These are phyloP conservation scores for Spea bombifrons DNA, from an alignment of 2,113 vertebrate genomes.

Conservation along the genomic window DNA sequence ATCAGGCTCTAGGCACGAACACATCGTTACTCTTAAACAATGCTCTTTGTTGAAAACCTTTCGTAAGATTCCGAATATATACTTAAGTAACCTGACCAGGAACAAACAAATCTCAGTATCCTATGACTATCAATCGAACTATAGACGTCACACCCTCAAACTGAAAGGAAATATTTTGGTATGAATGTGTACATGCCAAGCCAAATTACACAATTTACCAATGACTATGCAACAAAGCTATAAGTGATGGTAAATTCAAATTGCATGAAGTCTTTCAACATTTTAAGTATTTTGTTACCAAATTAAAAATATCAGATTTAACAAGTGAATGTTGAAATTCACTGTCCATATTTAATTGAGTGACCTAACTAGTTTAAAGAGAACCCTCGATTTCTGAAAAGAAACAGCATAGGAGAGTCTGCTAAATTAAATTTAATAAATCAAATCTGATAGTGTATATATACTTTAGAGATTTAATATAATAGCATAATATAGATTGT, in stretches of 20 bases:
- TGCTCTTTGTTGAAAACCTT: not conserved
- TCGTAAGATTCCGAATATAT: not conserved
- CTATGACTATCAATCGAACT: not conserved
- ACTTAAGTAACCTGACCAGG: not conserved
- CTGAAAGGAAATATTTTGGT: not conserved
- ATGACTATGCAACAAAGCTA: not conserved
- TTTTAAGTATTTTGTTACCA: not conserved
- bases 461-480: too few species aligned
- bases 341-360: too few species aligned
- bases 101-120: not conserved
- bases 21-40: not conserved
- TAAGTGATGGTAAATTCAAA: not conserved
- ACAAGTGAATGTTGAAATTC: too few species aligned
- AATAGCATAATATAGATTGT: too few species aligned
- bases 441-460: too few species aligned
- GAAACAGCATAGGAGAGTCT: too few species aligned
- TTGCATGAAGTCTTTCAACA: not conserved
- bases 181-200: not conserved
- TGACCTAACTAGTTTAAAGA: too few species aligned
- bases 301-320: not conserved
- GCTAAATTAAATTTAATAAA: too few species aligned
- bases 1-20: not conserved
- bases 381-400: too few species aligned
- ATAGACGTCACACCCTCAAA: not conserved
- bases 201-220: not conserved